Evolutionary conservation across 2,113 vertebrate species (phyloP).

Genomic region (Tamias sibiricus): DNA sequence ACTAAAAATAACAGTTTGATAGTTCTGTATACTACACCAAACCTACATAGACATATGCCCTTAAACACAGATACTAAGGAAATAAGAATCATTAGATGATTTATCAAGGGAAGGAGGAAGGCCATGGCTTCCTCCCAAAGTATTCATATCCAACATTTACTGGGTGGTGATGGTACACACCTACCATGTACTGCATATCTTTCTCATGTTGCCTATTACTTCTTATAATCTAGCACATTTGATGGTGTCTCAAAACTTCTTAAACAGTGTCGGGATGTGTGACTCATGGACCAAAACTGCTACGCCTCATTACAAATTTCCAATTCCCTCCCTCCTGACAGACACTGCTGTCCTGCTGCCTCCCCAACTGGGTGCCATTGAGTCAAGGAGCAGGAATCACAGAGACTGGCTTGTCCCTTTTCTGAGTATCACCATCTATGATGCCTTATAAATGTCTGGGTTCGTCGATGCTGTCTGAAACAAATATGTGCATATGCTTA

Average conservation of each 20-base stretch:
- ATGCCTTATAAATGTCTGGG: neutral
- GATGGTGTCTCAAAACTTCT: neutral
- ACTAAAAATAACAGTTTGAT: conserved; percentile 10
- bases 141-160: neutral
- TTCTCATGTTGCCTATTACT: neutral
- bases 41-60: neutral
- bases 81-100: neutral
- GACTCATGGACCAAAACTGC: neutral
- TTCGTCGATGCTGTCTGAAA: neutral
- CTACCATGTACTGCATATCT: neutral
- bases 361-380: neutral
- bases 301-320: neutral
- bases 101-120: neutral
- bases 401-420: neutral
- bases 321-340: neutral
- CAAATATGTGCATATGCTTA: neutral
- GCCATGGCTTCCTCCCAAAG: neutral
- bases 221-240: neutral
- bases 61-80: neutral
- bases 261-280: neutral
- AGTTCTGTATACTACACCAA: neutral
- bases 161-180: neutral
- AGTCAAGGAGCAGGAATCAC: neutral
- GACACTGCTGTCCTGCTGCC: neutral
- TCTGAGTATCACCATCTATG: neutral